Evolutionary conservation across 2,888 invertebrate species (phyloP).

Genomic region (Rhodophaea formosa): DNA sequence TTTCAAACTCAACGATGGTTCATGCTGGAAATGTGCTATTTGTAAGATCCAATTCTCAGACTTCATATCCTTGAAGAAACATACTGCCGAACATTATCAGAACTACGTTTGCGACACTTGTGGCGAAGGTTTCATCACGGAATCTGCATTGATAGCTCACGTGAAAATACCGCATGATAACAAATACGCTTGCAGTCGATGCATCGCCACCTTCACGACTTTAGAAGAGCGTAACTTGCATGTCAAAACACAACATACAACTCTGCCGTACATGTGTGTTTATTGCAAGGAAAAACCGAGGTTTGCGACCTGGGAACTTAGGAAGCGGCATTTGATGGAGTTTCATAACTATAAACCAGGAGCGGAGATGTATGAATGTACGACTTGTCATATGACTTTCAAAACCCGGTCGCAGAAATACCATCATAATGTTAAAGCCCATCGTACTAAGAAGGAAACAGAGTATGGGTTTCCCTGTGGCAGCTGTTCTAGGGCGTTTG

Average conservation of each 20-base stretch:
- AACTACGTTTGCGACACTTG: constrained; percentile 75
- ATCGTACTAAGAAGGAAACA: constrained; percentile 67
- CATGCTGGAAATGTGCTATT: constrained; percentile 69
- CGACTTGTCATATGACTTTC: constrained; percentile 72
- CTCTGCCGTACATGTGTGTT: constrained; percentile 66
- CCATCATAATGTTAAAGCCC: constrained; percentile 71
- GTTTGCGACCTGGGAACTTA: constrained; percentile 69
- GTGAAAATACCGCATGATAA: constrained; percentile 68
- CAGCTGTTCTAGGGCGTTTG: constrained; percentile 74
- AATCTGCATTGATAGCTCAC: constrained; percentile 64
- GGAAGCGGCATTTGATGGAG: constrained; percentile 70
- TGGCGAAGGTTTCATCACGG: constrained; percentile 72
- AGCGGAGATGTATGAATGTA: constrained; percentile 71
- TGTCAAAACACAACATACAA: constrained; percentile 68
- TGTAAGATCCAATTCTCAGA: constrained; percentile 67
- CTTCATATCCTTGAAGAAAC: constrained; percentile 65
- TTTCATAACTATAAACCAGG: constrained; percentile 71
- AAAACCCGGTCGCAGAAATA: constrained; percentile 73
- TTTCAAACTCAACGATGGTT: constrained; percentile 67
- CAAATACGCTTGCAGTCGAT: constrained; percentile 68
- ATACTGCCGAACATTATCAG: constrained; percentile 69
- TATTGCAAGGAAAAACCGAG: constrained; percentile 72
- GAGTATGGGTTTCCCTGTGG: constrained; percentile 74
- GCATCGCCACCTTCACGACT: constrained; percentile 68
- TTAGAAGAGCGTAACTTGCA: constrained; percentile 65